phyloP scores from a whole-genome alignment of 2,888 invertebrate genomes.

The Apoda limacodes region DNA sequence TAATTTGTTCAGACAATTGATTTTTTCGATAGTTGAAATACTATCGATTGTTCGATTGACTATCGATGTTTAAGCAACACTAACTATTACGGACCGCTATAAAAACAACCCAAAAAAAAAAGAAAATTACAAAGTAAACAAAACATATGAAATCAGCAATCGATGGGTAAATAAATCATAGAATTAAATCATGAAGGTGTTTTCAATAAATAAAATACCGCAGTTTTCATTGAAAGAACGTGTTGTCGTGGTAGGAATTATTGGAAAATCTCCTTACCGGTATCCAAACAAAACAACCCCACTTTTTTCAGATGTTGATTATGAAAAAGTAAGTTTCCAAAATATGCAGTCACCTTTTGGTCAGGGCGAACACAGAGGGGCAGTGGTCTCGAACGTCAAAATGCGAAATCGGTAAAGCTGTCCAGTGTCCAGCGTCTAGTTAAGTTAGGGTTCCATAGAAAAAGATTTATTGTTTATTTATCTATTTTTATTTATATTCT shows the following conservation, averaged over 20 bases:
- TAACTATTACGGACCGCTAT: conserved; percentile 48
- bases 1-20: no score
- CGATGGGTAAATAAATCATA: conserved; percentile 1
- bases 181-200: conserved; percentile 37
- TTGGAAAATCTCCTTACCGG: conserved; percentile 77
- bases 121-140: conserved; percentile 21
- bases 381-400: no score
- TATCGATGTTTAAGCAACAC: no score
- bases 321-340: conserved; percentile 42
- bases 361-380: no score
- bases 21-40: conserved; percentile 12
- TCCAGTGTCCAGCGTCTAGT: no score
- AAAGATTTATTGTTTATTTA: no score
- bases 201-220: conserved; percentile 49
- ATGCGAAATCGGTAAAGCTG: no score
- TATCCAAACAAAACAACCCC: conserved; percentile 75
- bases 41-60: no score
- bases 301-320: conserved; percentile 59
- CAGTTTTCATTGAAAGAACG: conserved; percentile 64
- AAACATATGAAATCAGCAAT: conserved; percentile 24
- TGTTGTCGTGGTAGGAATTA: conserved; percentile 77
- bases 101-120: conserved; percentile 22
- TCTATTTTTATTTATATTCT: no score
- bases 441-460: no score
- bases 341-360: no score